Evolutionary conservation across 2,797 vertebrate genomes (phyloP), one percentile per base, ranked within the genome.

Genomic region (Bradypodion ventrale): DNA sequence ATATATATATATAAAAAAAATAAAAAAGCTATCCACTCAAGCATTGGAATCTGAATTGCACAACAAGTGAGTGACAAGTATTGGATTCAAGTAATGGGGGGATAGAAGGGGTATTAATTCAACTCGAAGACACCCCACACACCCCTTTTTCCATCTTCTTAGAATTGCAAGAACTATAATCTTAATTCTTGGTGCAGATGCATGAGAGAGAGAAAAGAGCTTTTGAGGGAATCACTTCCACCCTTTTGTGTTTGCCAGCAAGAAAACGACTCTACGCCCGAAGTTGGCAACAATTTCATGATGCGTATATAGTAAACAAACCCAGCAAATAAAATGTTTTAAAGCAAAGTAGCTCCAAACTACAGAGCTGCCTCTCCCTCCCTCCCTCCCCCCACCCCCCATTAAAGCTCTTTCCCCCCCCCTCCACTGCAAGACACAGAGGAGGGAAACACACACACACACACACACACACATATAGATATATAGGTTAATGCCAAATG

Each of bases 221-320:
- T 29, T 44, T 56, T 4, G 7, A 15, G 2, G 27, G 7, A 21
- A 59, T 25, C 60, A 23, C 46, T 29, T 25, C 21, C 7, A 66
- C 42, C n/a, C 15, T 56, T 56, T 52, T n/a, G 19, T 56, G 52
- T 60, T 75, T 35, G 32, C 42, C n/a, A 25, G 25, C 1, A 10
- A 4, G 25, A 29, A n/a, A 49, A 79, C 27, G 37, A 46, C 6
- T 37, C 32, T n/a, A 62, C 80, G 15, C 52, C 40, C 52, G 78
- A 75, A 75, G 32, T 76, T 75, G 65, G 77, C 44, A 70, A 56
- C 32, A 62, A 63, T 16, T 56, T 63, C 56, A 27, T 27, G 42
- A 65, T 2, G 65, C 62, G 78, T n/a, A n/a, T n/a, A 90, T 90
- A 85, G 92, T 94, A 93, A 93, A 93, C 91, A 94, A 93, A 93